Base-by-base conservation (phyloP, 2,113 vertebrate genomes). In the Ia io region DNA sequence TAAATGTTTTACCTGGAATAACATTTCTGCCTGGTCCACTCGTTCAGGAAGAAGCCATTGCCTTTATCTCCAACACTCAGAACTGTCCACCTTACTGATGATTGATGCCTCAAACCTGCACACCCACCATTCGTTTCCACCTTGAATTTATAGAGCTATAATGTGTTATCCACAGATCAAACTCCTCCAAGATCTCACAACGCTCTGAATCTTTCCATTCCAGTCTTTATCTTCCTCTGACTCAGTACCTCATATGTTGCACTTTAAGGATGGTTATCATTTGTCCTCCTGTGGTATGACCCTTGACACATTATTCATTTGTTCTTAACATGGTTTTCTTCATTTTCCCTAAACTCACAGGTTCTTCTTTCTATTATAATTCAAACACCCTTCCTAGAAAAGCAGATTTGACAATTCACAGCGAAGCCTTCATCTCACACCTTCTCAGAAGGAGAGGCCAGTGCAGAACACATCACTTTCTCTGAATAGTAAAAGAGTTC, bases 321-420 rank as follows among this genome's bases (percentile, higher is more conserved):
- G 94, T 97, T 93, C 91, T 80, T 97, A 95, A 97, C 96, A 59
- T 16, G 40, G 56, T 76, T 97, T 98, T 97, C 73, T 97, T 97
- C 90, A 96, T 98, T 98, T 93, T 47, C 0, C 37, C 77, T 95
- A 94, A 97, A 95, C 95, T 94, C 65, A 90, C 51, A 94, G 91
- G 71, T 97, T 98, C 12, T 44, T 82, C 77, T 97, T 97, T 96
- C 76, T 96, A 89, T 96, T 97, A 96, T 96, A 97, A 97, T 94
- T 97, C 94, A 97, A 98, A 96, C 70, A 96, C 92, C 80, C 95
- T 96, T 97, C 61, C 78, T 97, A 78, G 86, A 85, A 98, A 96
- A 98, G 80, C 76, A 97, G 96, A 97, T 97, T 96, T 98, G 94
- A 98, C 96, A 98, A 97, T 93, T 95, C 89, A 96, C 44, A 95